Evolutionary conservation across 2,888 invertebrate species (phyloP).

Genomic region (Acleris literana): DNA sequence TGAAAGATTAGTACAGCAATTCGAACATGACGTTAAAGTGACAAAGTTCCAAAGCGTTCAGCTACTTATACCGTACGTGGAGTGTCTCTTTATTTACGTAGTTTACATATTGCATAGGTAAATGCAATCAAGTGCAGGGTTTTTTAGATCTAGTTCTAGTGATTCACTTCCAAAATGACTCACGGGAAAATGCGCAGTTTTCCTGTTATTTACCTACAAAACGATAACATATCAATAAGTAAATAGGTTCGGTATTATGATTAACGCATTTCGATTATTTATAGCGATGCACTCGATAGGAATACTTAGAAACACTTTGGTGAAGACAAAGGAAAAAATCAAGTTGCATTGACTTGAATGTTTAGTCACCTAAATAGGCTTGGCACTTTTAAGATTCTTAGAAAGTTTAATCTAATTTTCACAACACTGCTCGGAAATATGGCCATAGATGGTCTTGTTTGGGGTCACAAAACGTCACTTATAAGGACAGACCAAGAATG

Average conservation of each 20-base stretch:
- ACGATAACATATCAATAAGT: conserved; percentile 13
- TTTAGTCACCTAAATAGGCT: too few species aligned
- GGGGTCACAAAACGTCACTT: too few species aligned
- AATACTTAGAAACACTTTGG: background rate
- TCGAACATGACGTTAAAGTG: too few species aligned
- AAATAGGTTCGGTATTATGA: background rate
- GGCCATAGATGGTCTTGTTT: too few species aligned
- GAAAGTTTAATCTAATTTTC: too few species aligned
- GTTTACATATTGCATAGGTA: background rate
- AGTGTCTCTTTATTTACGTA: background rate
- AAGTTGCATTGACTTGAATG: too few species aligned
- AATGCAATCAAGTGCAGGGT: conserved; percentile 8
- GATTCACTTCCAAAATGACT: conserved; percentile 18
- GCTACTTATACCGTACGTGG: background rate
- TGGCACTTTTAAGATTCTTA: too few species aligned
- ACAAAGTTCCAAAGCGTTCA: too few species aligned
- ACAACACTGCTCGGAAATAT: too few species aligned
- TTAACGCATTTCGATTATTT: background rate
- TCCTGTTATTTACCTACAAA: conserved; percentile 1
- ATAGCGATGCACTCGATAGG: background rate
- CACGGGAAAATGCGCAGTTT: conserved; percentile 22
- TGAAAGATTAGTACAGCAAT: too few species aligned
- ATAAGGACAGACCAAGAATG: too few species aligned
- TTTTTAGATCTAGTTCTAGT: conserved; percentile 2
- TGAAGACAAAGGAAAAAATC: background rate